Evolutionary conservation across 2,888 invertebrate species (phyloP).

Genomic region (Cremastinae sp.): DNA sequence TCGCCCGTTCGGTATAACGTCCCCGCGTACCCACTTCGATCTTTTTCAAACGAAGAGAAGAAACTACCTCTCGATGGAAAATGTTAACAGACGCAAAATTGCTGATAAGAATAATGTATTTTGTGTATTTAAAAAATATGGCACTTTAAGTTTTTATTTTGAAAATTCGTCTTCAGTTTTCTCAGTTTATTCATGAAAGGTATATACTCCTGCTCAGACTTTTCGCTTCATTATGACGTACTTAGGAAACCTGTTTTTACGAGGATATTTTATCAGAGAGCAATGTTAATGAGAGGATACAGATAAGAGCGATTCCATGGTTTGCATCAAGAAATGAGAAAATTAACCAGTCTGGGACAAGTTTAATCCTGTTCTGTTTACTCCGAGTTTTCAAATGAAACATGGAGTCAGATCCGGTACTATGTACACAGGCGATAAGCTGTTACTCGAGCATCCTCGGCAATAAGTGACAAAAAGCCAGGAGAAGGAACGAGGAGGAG

Average conservation of each 20-base stretch:
- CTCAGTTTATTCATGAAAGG: too few species aligned
- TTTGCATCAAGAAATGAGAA: neutral
- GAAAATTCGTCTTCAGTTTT: too few species aligned
- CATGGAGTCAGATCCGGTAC: neutral
- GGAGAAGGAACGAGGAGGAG: neutral
- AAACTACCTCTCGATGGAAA: neutral
- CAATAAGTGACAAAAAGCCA: neutral
- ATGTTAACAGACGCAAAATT: conserved; percentile 27
- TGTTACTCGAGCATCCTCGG: neutral
- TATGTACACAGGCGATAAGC: neutral
- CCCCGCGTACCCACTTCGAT: neutral
- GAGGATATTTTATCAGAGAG: neutral
- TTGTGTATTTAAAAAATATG: conserved; percentile 30
- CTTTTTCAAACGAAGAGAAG: neutral
- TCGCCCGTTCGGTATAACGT: neutral
- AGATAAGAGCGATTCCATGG: neutral
- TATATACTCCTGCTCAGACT: too few species aligned
- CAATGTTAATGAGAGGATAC: too few species aligned
- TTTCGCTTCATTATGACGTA: neutral
- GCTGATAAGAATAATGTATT: conserved; percentile 33
- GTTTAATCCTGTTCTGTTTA: neutral
- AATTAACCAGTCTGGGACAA: neutral
- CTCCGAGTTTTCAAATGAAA: conserved; percentile 10
- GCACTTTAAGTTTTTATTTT: too few species aligned
- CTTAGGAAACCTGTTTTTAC: neutral